These are phyloP conservation scores for Cecropterus lyciades DNA, from an alignment of 1,140 invertebrate genomes.

Conservation along the genomic window DNA sequence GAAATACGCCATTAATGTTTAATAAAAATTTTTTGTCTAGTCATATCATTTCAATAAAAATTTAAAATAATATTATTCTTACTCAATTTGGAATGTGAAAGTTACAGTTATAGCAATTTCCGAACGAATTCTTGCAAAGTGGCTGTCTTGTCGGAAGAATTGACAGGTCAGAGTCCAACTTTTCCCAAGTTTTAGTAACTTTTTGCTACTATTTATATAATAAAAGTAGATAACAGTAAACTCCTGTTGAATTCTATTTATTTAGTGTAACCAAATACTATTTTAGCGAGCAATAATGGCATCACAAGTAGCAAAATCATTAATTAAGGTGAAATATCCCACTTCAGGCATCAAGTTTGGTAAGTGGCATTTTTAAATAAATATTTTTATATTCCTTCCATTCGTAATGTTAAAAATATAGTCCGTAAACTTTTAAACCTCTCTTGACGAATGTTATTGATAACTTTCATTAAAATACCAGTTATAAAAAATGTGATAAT, in stretches of 20 bases:
- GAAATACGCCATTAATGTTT: no score
- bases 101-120: constrained; percentile 12
- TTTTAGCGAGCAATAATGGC: constrained; percentile 56
- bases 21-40: no score
- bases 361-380: constrained; percentile 50
- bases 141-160: constrained; percentile 30
- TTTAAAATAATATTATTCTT: no score
- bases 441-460: neutral
- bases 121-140: constrained; percentile 25
- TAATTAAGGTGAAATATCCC: constrained; percentile 58
- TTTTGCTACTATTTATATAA: constrained; percentile 38
- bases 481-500: no score
- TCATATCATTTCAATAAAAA: no score
- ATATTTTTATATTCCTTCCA: constrained; percentile 19
- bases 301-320: constrained; percentile 71
- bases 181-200: constrained; percentile 55
- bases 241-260: constrained; percentile 7
- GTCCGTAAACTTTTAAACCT: no score
- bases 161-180: constrained; percentile 79
- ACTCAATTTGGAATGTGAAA: no score
- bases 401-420: no score
- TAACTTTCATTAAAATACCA: no score
- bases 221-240: constrained; percentile 41
- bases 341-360: constrained; percentile 71
- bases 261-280: constrained; percentile 36